Evolutionary conservation across 2,888 invertebrate genomes (phyloP).

Genomic region (Pseudanteris insignis): DNA sequence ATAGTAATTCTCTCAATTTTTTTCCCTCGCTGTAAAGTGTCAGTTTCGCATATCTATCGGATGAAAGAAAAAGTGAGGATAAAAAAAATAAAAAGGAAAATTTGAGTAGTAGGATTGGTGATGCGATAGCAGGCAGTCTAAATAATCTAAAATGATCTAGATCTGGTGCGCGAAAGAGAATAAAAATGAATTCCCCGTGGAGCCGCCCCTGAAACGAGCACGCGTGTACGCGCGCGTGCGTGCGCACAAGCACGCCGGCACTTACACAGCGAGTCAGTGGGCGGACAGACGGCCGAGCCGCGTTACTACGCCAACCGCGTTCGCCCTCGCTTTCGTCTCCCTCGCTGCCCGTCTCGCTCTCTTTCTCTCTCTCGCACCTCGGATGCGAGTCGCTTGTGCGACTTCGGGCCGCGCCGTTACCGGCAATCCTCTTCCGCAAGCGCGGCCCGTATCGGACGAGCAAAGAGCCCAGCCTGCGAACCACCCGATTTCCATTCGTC

Average conservation of each 20-base stretch:
- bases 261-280: conserved; percentile 31
- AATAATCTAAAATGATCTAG: conserved; percentile 17
- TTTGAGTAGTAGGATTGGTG: too few relatives aligned
- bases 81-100: too few relatives aligned
- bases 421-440: conserved; percentile 42
- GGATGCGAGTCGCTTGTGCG: conserved; percentile 30
- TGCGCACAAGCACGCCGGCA: conserved; percentile 30
- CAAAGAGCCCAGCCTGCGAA: conserved; percentile 11
- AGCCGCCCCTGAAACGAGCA: conserved; percentile 49
- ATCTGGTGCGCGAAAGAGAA: background rate
- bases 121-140: conserved; percentile 10
- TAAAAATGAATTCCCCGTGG: conserved; percentile 30
- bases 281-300: conserved; percentile 36
- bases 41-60: too few relatives aligned
- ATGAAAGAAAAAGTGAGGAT: too few relatives aligned
- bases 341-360: conserved; percentile 10
- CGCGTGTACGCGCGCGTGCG: conserved; percentile 41
- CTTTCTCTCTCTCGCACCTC: conserved; percentile 24
- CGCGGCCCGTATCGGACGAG: conserved; percentile 32
- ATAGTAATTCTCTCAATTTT: too few relatives aligned
- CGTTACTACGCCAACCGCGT: conserved; percentile 33
- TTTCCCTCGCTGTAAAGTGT: too few relatives aligned
- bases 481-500: conserved; percentile 16
- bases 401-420: conserved; percentile 21
- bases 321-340: conserved; percentile 36